A percentile compares a stretch with the other conserved stretches of the same genome.
Conservation (phyloP, 2,113 vertebrate genomes). For the Serilophus lunatus region DNA sequence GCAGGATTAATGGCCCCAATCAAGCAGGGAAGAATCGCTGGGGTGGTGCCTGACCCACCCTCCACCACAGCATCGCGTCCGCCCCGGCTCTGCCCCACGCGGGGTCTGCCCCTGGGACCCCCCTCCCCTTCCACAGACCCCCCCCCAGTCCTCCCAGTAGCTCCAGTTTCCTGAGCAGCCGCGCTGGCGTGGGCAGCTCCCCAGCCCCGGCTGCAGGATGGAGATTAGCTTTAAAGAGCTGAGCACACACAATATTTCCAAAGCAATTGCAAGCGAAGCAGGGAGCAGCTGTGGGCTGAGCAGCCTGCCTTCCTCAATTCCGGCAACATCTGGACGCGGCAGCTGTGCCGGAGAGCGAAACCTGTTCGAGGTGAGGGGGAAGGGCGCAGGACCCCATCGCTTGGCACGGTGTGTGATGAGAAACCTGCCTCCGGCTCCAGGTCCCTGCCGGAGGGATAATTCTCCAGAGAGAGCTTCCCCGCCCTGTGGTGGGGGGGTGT, state of each 20-base stretch:
- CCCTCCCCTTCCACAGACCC: neutral
- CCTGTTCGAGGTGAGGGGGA: neutral
- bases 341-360: slow-evolving; percentile 32
- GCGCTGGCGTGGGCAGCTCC: neutral
- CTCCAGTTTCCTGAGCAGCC: neutral
- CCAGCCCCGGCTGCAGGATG: neutral
- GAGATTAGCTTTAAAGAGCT: slow-evolving; percentile 30
- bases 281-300: slow-evolving; percentile 59
- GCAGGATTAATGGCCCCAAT: slow-evolving; percentile 25
- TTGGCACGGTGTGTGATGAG: rapidly evolving
- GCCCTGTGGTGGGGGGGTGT: neutral
- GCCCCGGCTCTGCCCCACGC: rapidly evolving
- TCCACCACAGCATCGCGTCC: rapidly evolving
- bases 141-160: neutral
- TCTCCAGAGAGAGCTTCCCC: neutral
- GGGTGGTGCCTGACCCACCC: neutral
- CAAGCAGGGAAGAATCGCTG: neutral
- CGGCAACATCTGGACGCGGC: slow-evolving; percentile 49
- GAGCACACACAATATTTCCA: slow-evolving; percentile 23
- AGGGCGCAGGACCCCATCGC: neutral
- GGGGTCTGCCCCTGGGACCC: rapidly evolving
- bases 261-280: slow-evolving; percentile 43
- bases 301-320: neutral
- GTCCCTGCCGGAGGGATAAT: rapidly evolving
- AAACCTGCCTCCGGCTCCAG: neutral